Base-by-base conservation (phyloP, 1,140 invertebrate species). In the Oedothorax gibbosus region DNA sequence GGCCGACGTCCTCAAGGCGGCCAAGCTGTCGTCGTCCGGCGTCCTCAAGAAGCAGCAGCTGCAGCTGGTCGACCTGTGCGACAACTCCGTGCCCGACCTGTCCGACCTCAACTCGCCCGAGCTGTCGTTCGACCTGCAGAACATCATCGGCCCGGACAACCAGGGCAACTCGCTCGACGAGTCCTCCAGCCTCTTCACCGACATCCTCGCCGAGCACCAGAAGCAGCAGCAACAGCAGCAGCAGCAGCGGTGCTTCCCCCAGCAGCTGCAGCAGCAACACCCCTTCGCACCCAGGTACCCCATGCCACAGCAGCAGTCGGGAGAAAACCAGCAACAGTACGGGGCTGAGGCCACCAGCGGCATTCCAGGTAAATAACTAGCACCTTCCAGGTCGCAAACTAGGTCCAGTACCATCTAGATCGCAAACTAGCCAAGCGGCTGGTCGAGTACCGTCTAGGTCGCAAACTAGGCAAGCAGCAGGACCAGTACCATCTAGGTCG, bases 101-200 rank as follows among this genome's bases (percentile, higher is more conserved):
- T 85, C 87, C n/a, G 87, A 88, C 80, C 85, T 88, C 50, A 86
- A 80, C 53, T 66, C 85, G 12, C 87, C 87, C 53, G 87, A 88
- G 62, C 82, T 88, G 35, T 87, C 87, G 10, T 86, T 88, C 62
- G 87, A 88, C 56, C 80, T 88, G n/a, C 87, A 88, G 65, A 85
- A 86, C 64, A 86, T 87, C 21, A 88, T 88, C n/a, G 75, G 71
- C 35, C 75, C 69, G 69, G 81, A 87, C 68, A 81, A 51, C 82
- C 73, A 78, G 9, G 85, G 18, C 9, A 62, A 20, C 12, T 54
- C 62, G 15, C 68, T 86, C 7, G 85, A 86, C 68, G 85, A 86
- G 9, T 86, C 85, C 2, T 72, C 66, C 35, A 78, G 60, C 21
- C 60, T 79, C 7, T 86, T 86, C 69, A 64, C 68, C 14, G 85